phyloP scores from a whole-genome alignment of 2,113 vertebrate species.

The Elanoides forficatus region DNA sequence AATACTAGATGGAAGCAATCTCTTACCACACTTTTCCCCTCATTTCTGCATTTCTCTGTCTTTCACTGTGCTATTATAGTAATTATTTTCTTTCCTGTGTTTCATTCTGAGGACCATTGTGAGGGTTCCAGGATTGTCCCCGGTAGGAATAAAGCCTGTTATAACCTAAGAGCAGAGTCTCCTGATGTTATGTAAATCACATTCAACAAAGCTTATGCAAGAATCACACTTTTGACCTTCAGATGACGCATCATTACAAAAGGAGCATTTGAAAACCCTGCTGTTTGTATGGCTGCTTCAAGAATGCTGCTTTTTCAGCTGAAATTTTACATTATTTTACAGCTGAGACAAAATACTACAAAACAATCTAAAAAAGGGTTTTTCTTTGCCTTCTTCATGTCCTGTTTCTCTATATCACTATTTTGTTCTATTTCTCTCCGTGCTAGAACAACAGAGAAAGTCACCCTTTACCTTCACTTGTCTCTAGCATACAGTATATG shows the following conservation, averaged over 20 bases:
- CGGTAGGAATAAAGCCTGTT: background rate
- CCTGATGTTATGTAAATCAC: constrained; percentile 22
- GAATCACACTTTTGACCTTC: background rate
- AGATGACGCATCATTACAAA: background rate
- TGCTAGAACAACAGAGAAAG: background rate
- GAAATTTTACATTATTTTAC: background rate
- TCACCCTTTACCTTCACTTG: background rate
- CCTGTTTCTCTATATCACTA: background rate
- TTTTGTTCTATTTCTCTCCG: background rate
- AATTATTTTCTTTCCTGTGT: constrained; percentile 41
- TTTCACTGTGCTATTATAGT: background rate
- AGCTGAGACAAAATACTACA: background rate
- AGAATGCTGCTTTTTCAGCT: background rate
- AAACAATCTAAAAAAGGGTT: background rate
- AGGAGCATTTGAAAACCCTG: background rate
- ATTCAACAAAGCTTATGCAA: background rate
- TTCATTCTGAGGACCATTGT: constrained; percentile 21
- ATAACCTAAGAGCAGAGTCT: background rate
- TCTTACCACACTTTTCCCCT: background rate
- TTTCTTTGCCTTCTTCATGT: background rate
- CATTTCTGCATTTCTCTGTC: background rate
- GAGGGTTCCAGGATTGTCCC: background rate
- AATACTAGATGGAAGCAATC: constrained; percentile 38
- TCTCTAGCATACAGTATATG: background rate
- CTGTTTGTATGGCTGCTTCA: background rate